phyloP scores from a whole-genome alignment of 2,888 invertebrate genomes.

The Pachliopta kotzebuea region DNA sequence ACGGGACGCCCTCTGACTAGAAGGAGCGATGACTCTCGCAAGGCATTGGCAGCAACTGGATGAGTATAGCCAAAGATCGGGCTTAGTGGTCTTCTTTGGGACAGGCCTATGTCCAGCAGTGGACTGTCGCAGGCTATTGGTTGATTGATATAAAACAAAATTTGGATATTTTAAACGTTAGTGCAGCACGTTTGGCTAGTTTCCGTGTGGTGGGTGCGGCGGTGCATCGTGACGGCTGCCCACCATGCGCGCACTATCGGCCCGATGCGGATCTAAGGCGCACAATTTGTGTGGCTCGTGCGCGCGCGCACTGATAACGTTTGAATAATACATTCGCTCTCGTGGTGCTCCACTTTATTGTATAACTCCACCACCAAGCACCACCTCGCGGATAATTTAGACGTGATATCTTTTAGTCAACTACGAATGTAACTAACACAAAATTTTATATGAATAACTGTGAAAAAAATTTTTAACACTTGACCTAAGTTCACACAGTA shows the following conservation, averaged over 20 bases:
- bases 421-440: constrained; percentile 4
- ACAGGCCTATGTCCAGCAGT: too few species aligned
- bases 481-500: too few species aligned
- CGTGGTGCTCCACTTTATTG: constrained; percentile 56
- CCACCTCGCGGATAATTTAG: constrained; percentile 16
- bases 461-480: too few species aligned
- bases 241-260: constrained; percentile 42
- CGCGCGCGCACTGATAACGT: constrained; percentile 57
- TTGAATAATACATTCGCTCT: constrained; percentile 65
- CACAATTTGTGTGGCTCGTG: constrained; percentile 69
- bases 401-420: constrained; percentile 19
- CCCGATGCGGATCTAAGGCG: constrained; percentile 49
- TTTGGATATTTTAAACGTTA: neutral
- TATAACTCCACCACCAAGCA: constrained; percentile 29
- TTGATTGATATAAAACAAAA: too few species aligned
- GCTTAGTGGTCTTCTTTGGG: too few species aligned
- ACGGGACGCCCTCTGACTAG: too few species aligned
- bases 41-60: too few species aligned
- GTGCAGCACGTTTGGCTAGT: constrained; percentile 18
- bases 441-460: too few species aligned
- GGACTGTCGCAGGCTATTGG: too few species aligned
- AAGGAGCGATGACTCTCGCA: too few species aligned
- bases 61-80: too few species aligned
- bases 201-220: constrained; percentile 29
- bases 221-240: constrained; percentile 47